Percentiles rank a stretch among this genome's conserved stretches.
Evolutionary conservation across 2,888 invertebrate genomes (phyloP).

Genomic region (Psylliodes chrysocephalus): DNA sequence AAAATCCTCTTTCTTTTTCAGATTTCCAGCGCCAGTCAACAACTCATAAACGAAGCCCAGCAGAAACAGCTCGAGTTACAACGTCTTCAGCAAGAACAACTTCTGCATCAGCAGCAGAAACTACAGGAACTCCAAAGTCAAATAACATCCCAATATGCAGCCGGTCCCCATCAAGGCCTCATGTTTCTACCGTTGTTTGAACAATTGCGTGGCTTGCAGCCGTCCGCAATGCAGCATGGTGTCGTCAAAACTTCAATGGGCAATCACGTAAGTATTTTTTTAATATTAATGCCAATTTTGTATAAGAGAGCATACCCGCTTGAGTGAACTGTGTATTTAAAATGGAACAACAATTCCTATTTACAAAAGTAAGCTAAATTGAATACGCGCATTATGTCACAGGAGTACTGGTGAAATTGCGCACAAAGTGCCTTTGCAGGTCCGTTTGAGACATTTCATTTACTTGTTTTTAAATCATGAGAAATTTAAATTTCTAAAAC

Average conservation of each 20-base stretch:
- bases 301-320: too few relatives aligned
- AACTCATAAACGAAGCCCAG: slow-evolving; percentile 68
- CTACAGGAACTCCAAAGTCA: slow-evolving; percentile 71
- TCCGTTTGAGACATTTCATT: too few relatives aligned
- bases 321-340: too few relatives aligned
- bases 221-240: slow-evolving; percentile 55
- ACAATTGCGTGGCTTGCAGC: slow-evolving; percentile 66
- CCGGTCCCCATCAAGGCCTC: slow-evolving; percentile 70
- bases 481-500: too few relatives aligned
- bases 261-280: slow-evolving; percentile 63
- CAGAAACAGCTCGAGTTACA: slow-evolving; percentile 75
- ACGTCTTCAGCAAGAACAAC: slow-evolving; percentile 71
- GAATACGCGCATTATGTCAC: too few relatives aligned
- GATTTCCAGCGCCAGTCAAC: slow-evolving; percentile 57
- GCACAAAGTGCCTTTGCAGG: too few relatives aligned
- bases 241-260: slow-evolving; percentile 57
- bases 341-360: too few relatives aligned
- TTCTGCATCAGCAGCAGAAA: slow-evolving; percentile 68
- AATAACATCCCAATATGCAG: slow-evolving; percentile 67
- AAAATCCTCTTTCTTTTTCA: slow-evolving; percentile 37
- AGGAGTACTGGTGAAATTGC: too few relatives aligned
- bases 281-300: too few relatives aligned
- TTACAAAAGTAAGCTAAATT: too few relatives aligned
- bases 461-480: too few relatives aligned
- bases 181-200: slow-evolving; percentile 79